These are phyloP conservation scores for Colinus virginianus DNA, from an alignment of 2,113 vertebrate species.

Conservation along the genomic window DNA sequence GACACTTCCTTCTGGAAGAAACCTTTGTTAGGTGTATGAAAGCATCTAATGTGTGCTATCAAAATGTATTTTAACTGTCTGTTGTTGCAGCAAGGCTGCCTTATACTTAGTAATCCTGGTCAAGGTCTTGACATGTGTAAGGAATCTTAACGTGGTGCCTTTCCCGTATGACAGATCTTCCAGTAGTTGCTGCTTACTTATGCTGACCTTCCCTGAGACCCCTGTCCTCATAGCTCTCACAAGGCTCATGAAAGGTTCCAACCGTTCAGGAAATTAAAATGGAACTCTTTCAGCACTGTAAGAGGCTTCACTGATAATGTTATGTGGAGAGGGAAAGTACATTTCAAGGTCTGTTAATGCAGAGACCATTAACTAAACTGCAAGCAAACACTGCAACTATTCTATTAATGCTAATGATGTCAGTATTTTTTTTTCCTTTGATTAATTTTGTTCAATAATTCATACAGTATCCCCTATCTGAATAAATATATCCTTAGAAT, in stretches of 20 bases:
- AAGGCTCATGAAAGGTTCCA: not conserved
- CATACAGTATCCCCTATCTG: not conserved
- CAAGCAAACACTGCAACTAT: not conserved
- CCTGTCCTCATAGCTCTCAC: not conserved
- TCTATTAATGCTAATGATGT: constrained; percentile 16
- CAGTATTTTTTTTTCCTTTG: not conserved
- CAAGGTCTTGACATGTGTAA: not conserved
- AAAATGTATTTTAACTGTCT: not conserved
- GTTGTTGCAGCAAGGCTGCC: not conserved
- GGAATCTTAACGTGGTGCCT: not conserved
- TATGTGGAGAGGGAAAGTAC: not conserved
- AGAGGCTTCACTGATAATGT: not conserved
- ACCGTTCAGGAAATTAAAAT: not conserved
- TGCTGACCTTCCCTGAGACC: not conserved
- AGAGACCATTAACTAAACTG: not conserved
- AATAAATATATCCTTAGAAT: not conserved
- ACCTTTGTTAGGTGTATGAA: not conserved
- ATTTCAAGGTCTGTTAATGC: not conserved
- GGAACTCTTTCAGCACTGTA: not conserved
- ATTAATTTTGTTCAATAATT: constrained; percentile 40
- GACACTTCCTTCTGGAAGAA: not conserved
- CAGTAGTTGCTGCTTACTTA: not conserved
- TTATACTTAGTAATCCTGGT: not conserved
- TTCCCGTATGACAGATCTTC: not conserved
- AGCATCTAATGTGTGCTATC: not conserved